Percentiles rank a stretch among this genome's conserved stretches.
Conservation (phyloP, 2,888 invertebrate species). For the Phyto melanocephala region DNA sequence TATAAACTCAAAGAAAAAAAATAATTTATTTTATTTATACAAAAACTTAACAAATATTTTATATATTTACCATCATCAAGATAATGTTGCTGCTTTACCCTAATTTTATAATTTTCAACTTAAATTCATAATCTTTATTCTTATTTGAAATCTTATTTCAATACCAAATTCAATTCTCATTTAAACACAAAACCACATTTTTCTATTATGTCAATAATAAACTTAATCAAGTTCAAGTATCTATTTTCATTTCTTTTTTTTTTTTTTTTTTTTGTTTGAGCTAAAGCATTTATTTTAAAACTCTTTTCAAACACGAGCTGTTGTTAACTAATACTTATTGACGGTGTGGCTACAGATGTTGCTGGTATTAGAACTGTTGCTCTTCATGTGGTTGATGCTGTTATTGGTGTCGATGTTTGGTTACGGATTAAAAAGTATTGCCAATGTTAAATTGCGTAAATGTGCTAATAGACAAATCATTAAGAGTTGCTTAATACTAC, state of each 20-base stretch:
- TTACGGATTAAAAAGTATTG: slow-evolving; percentile 38
- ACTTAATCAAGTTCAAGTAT: slow-evolving; percentile 14
- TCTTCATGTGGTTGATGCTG: neutral
- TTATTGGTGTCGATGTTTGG: neutral
- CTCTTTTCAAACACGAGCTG: slow-evolving; percentile 41
- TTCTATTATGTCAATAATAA: neutral
- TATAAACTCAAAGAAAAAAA: too few species aligned
- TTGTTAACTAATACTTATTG: slow-evolving; percentile 23
- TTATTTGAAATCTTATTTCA: neutral
- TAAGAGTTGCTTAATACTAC: slow-evolving; percentile 53
- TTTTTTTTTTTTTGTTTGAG: neutral
- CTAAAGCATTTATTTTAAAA: slow-evolving; percentile 11
- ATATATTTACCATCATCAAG: too few species aligned
- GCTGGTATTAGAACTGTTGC: neutral
- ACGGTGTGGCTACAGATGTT: slow-evolving; percentile 9
- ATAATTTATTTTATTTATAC: too few species aligned
- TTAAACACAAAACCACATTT: neutral
- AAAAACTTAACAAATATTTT: too few species aligned
- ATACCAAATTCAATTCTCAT: neutral
- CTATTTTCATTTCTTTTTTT: slow-evolving; percentile 21
- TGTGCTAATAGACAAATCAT: slow-evolving; percentile 62
- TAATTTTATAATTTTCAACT: neutral
- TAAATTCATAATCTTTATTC: neutral
- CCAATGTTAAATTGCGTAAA: slow-evolving; percentile 58
- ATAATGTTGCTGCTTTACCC: too few species aligned